A percentile compares a stretch with the other conserved stretches of the same genome.
phyloP scores from a whole-genome alignment of 2,888 invertebrate genomes.

The Steinernema hermaphroditum region DNA sequence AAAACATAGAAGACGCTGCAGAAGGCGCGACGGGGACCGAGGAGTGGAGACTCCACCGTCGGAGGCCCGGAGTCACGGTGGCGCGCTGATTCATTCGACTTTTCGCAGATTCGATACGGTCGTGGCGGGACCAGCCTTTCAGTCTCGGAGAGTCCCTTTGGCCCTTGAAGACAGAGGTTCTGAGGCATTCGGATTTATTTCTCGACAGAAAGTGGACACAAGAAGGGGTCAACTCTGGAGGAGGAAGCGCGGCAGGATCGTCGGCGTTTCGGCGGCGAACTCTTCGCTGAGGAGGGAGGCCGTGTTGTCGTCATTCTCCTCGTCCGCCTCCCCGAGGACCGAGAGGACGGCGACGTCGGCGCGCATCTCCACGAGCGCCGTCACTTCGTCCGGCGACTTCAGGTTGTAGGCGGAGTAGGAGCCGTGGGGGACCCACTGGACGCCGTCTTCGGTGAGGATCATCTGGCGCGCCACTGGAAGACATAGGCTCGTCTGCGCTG shows the following conservation, averaged over 20 bases:
- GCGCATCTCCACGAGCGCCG: constrained; percentile 22
- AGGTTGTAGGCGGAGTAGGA: constrained; percentile 36
- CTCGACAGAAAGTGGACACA: no score
- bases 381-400: constrained; percentile 54
- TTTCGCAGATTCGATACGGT: no score
- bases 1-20: no score
- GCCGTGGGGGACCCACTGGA: constrained; percentile 53
- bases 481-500: constrained; percentile 52
- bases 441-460: constrained; percentile 55
- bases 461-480: constrained; percentile 50
- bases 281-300: constrained; percentile 21
- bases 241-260: neutral
- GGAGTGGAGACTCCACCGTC: no score
- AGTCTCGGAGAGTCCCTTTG: no score
- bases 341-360: constrained; percentile 1
- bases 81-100: no score
- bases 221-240: neutral
- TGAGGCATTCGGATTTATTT: no score
- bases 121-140: no score
- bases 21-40: no score
- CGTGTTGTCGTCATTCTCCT: constrained; percentile 8
- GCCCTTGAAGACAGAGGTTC: no score
- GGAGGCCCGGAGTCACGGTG: no score
- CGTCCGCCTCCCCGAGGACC: neutral
- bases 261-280: constrained; percentile 23